Evolutionary conservation across 2,113 vertebrate genomes (phyloP), one percentile per base, ranked within the genome.

Genomic region (Grammomys dolichurus): DNA sequence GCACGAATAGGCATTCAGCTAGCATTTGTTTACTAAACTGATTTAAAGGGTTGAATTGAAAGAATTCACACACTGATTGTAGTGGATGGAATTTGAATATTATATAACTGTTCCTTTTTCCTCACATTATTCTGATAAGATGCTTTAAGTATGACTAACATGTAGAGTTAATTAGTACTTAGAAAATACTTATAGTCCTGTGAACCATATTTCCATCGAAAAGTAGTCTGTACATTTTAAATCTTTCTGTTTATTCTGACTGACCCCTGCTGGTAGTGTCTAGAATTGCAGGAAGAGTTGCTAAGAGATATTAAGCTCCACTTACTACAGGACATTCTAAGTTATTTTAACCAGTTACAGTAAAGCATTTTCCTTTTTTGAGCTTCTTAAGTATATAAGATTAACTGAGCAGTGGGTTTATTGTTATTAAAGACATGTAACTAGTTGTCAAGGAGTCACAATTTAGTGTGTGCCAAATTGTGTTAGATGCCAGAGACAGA

Each of bases 281-380:
- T 95, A 43, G n/a, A 95, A 92, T 95, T 97, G 86, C 92, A 93
- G 84, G 89, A 92, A 91, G 43, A 84, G 69, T 48, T 20, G 33
- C 12, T 88, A 88, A 76, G n/a, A 31, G 51, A 13, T 14, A 11
- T 1, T 40, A 86, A 26, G 22, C 63, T 51, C 36, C 9, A 5
- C 31, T 65, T 9, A 51, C 1, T 11, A 60, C 46, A 93, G 36
- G 40, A 89, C 93, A 67, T 89, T 94, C 51, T 78, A 91, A 78
- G 19, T 24, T 65, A 80, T 17, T 40, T 84, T 16, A 36, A 78
- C 1, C 7, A 36, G 20, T 46, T 58, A 70, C 51, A 63, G 10
- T 20, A 86, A 65, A 3, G 3, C 3, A 7, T 56, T 85, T 51
- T 87, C 1, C 82, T 5, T 4, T 58, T 22, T 58, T 78, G 8